These are phyloP conservation scores for Julus scandinavius DNA, from an alignment of 2,888 invertebrate genomes.

Conservation along the genomic window DNA sequence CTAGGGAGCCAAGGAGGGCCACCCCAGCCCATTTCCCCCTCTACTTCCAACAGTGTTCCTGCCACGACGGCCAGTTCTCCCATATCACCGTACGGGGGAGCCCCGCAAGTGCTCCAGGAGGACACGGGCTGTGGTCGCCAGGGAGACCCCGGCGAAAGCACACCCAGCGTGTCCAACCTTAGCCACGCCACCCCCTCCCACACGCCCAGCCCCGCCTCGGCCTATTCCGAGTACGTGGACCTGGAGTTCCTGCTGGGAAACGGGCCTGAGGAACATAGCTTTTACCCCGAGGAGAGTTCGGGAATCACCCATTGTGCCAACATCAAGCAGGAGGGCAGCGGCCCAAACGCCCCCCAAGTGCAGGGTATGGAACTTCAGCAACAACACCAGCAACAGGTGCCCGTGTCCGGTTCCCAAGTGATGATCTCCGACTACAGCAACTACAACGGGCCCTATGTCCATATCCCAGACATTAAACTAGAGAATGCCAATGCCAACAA, in stretches of 20 bases:
- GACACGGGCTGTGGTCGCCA: neutral
- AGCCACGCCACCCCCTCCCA: slow-evolving; percentile 25
- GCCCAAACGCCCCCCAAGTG: neutral
- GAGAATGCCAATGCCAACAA: slow-evolving; percentile 22
- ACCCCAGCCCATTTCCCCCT: slow-evolving; percentile 51
- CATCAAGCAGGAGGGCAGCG: slow-evolving; percentile 41
- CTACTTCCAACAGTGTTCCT: neutral
- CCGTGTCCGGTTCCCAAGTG: slow-evolving; percentile 43
- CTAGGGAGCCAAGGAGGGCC: neutral
- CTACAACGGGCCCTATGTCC: slow-evolving; percentile 55
- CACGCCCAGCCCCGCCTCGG: slow-evolving; percentile 40
- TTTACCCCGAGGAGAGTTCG: slow-evolving; percentile 51
- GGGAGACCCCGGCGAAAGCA: neutral
- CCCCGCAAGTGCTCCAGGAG: neutral
- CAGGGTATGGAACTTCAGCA: slow-evolving; percentile 37
- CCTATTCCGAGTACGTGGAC: slow-evolving; percentile 53
- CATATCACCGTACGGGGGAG: neutral
- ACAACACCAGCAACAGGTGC: slow-evolving; percentile 54
- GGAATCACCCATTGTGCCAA: slow-evolving; percentile 50
- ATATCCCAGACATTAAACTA: slow-evolving; percentile 56
- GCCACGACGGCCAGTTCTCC: slow-evolving; percentile 30
- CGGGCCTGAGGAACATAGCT: slow-evolving; percentile 55
- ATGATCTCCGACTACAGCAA: slow-evolving; percentile 52
- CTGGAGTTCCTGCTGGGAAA: slow-evolving; percentile 52
- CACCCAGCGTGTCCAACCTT: neutral